Conservation (phyloP, 2,113 vertebrate genomes). For the Pterocles orientalis region DNA sequence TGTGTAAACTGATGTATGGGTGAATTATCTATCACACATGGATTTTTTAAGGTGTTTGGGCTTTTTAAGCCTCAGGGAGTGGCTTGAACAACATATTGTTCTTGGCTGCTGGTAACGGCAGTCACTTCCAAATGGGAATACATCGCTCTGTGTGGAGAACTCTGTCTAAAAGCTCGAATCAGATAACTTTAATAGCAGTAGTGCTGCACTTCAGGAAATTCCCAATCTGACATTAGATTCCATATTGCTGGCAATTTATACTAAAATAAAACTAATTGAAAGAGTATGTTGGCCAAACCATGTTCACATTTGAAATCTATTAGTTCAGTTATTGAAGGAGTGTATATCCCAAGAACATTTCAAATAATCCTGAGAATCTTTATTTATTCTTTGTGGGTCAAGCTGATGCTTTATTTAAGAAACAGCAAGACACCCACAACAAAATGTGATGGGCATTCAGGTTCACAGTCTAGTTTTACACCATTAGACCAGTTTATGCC, state of each 20-base stretch:
- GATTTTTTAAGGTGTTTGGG: not conserved
- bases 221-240: not conserved
- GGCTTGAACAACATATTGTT: not conserved
- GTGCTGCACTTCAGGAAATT: slow-evolving; percentile 1
- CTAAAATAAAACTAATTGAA: slow-evolving; percentile 22
- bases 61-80: not conserved
- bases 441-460: not conserved
- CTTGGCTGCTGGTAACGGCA: not conserved
- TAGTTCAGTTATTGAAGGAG: not conserved
- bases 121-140: not conserved
- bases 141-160: not conserved
- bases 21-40: not conserved
- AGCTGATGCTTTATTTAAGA: slow-evolving; percentile 48
- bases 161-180: not conserved
- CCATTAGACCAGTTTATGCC: not conserved
- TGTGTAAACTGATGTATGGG: not conserved
- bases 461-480: not conserved
- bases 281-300: not conserved
- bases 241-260: not conserved
- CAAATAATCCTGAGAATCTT: slow-evolving; percentile 18
- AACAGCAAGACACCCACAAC: not conserved
- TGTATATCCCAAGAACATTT: slow-evolving; percentile 30
- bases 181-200: not conserved
- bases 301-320: not conserved
- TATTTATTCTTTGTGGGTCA: slow-evolving; percentile 30